These are phyloP conservation scores for Monodelphis domestica DNA, from an alignment of 2,797 vertebrate genomes.

Conservation along the genomic window DNA sequence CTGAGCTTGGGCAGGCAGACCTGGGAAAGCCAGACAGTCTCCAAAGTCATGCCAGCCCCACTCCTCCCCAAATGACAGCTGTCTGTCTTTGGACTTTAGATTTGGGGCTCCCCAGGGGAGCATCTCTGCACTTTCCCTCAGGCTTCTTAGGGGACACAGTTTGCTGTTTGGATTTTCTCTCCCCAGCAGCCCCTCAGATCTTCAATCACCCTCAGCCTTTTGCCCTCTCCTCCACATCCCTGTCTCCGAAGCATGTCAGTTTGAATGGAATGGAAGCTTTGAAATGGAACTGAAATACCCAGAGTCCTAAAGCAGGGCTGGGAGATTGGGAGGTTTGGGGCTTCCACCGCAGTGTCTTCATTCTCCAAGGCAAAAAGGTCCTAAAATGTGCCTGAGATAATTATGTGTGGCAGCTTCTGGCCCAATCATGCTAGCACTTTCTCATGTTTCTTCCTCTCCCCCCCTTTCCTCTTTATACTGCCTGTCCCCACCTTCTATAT, in stretches of 20 bases:
- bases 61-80: background rate
- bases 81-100: background rate
- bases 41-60: background rate
- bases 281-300: background rate
- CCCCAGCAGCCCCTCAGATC: background rate
- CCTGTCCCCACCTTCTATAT: background rate
- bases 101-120: background rate
- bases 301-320: background rate
- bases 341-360: background rate
- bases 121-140: background rate
- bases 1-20: background rate
- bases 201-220: background rate
- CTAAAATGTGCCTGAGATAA: background rate
- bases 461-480: background rate
- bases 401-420: background rate
- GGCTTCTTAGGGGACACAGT: background rate
- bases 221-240: background rate
- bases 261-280: background rate
- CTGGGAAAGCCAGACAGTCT: background rate
- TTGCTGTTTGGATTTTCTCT: background rate
- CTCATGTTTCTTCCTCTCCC: background rate
- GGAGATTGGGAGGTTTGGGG: background rate
- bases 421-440: background rate
- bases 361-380: background rate
- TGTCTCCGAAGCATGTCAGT: background rate